These are phyloP conservation scores for Hermaeophaga mercurialis DNA, from an alignment of 2,888 invertebrate species.

Conservation along the genomic window DNA sequence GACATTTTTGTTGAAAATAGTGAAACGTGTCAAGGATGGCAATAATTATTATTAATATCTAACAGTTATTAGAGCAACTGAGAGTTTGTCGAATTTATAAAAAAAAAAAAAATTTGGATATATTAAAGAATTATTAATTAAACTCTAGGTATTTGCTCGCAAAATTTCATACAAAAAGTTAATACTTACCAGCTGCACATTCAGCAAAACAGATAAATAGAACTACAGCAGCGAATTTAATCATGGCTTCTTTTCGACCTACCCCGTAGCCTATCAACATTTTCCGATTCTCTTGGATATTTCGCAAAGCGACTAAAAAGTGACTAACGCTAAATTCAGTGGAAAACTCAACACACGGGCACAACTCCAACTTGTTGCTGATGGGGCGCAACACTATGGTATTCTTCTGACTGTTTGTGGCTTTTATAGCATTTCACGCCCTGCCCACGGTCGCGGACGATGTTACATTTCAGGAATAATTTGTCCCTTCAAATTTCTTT, in stretches of 20 bases:
- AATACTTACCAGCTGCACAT: slow-evolving; percentile 63
- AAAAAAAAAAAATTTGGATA: no score
- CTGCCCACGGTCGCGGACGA: neutral
- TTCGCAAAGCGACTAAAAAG: neutral
- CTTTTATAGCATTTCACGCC: neutral
- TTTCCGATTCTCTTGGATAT: neutral
- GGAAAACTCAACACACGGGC: neutral
- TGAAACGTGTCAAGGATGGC: no score
- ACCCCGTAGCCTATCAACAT: neutral
- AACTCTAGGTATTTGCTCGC: slow-evolving; percentile 12
- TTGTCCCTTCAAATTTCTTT: neutral
- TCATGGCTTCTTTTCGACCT: slow-evolving; percentile 31
- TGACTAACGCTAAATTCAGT: neutral
- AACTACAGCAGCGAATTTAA: slow-evolving; percentile 60
- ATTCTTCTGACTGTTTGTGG: neutral
- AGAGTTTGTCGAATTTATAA: no score
- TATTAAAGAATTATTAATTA: no score
- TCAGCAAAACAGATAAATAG: slow-evolving; percentile 65
- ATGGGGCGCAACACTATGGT: neutral
- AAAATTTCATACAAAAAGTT: slow-evolving; percentile 28
- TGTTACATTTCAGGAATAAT: neutral
- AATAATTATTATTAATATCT: no score
- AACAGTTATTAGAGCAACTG: no score
- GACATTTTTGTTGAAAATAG: no score
- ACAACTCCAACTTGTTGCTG: neutral